Percentiles rank a stretch among this genome's conserved stretches.
Conservation (phyloP, 2,888 invertebrate species). For the Arrhopalites spinosus region DNA sequence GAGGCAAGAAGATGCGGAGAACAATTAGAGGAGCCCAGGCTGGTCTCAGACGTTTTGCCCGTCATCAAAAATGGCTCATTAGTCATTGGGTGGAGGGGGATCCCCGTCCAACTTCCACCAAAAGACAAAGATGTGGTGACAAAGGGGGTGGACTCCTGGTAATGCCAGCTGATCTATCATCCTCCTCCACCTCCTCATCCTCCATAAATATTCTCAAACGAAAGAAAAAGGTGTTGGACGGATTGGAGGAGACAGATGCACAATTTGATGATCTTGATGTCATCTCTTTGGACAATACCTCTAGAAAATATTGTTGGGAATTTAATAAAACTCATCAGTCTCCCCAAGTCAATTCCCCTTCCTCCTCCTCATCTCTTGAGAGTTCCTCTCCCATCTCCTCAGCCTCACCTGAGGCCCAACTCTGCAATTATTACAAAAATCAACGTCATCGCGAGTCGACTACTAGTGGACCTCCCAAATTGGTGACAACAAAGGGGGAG, state of each 20-base stretch:
- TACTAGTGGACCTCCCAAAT: too few relatives aligned
- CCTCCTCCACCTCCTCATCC: background rate
- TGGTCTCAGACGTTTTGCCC: conserved; percentile 32
- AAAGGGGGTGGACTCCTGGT: background rate
- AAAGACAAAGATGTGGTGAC: background rate
- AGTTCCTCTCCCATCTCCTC: background rate
- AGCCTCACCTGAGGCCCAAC: background rate
- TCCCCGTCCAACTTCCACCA: background rate
- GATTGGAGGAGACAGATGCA: conserved; percentile 12
- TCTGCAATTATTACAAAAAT: background rate
- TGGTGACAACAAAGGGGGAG: background rate
- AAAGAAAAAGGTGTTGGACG: background rate
- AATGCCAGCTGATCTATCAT: conserved; percentile 32
- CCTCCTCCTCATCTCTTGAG: background rate
- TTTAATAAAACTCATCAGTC: background rate
- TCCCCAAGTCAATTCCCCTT: background rate
- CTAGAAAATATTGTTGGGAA: background rate
- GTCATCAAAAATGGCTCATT: conserved; percentile 32
- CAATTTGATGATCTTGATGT: conserved; percentile 18
- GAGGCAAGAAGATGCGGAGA: conserved; percentile 27
- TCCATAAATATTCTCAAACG: too few relatives aligned
- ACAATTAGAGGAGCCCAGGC: conserved; percentile 36
- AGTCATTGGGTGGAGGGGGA: background rate
- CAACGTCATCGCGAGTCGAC: too few relatives aligned
- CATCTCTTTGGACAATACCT: background rate